Conservation (phyloP, 2,797 vertebrate species). For the Kryptolebias ocellatus region DNA sequence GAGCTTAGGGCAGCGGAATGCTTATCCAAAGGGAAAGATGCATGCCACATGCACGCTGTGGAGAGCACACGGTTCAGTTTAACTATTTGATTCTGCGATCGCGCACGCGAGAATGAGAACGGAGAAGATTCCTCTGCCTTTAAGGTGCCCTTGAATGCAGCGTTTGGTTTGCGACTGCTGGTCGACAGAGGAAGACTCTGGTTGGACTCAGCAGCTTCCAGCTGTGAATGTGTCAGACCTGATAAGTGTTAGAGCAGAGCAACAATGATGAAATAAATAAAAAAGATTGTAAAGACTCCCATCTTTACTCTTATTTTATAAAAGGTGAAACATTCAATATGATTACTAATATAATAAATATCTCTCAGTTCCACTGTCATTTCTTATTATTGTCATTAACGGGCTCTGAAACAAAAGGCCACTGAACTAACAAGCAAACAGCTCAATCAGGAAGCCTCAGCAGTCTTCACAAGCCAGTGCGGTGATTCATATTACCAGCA, state of each 20-base stretch:
- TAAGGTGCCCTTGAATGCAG: conserved; percentile 68
- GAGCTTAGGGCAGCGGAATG: conserved; percentile 71
- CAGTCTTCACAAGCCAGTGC: conserved; percentile 7
- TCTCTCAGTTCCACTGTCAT: background rate
- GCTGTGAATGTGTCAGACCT: conserved; percentile 67
- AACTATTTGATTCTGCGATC: conserved; percentile 47
- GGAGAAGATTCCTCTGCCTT: conserved; percentile 18
- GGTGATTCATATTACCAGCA: conserved; percentile 29
- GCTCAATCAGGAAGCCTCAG: conserved; percentile 29
- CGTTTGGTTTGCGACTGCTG: conserved; percentile 39
- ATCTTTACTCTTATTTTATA: background rate
- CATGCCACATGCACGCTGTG: conserved; percentile 65
- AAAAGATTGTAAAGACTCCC: conserved; percentile 9
- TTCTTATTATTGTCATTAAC: conserved; percentile 3
- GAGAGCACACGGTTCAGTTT: conserved; percentile 46
- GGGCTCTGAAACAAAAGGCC: conserved; percentile 8
- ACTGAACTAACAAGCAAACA: conserved; percentile 16
- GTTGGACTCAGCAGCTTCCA: conserved; percentile 65
- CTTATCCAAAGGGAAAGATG: conserved; percentile 68
- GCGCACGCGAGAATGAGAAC: conserved; percentile 24
- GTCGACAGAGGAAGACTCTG: conserved; percentile 39
- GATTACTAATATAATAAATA: conserved; percentile 4
- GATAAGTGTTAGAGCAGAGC: conserved; percentile 49
- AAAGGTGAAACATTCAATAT: background rate
- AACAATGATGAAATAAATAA: conserved; percentile 21